These are phyloP conservation scores for Beris morrisii DNA, from an alignment of 2,888 invertebrate genomes.

Conservation along the genomic window DNA sequence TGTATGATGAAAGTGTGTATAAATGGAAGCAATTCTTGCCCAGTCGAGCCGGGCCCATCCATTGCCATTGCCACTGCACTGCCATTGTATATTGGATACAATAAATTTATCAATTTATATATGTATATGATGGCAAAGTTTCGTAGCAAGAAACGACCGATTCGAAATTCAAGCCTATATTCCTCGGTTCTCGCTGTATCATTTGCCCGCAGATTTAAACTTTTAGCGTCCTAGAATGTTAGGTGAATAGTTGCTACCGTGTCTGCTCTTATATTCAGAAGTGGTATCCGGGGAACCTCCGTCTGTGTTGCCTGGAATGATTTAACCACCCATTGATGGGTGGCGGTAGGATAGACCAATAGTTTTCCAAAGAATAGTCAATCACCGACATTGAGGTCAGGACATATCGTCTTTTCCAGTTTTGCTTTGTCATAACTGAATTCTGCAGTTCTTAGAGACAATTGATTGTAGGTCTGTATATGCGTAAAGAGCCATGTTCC, in stretches of 20 bases:
- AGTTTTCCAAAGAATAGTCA: conserved; percentile 5
- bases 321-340: not conserved
- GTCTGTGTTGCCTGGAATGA: not conserved
- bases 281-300: not conserved
- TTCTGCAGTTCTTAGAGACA: not conserved
- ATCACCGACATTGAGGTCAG: not conserved
- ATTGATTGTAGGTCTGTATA: too few species aligned
- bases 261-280: too few species aligned
- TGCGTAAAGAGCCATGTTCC: too few species aligned
- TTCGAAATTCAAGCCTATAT: not conserved
- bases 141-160: conserved; percentile 15
- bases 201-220: too few species aligned
- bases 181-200: not conserved
- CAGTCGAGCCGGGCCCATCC: not conserved
- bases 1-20: not conserved
- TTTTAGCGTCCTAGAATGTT: too few species aligned
- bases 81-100: conserved; percentile 32
- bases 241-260: too few species aligned
- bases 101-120: conserved; percentile 36
- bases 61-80: not conserved
- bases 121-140: not conserved
- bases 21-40: not conserved
- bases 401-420: not conserved
- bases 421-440: not conserved
- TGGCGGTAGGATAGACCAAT: not conserved